phyloP scores from a whole-genome alignment of 1,140 invertebrate species.

The Platyscapa corneri region DNA sequence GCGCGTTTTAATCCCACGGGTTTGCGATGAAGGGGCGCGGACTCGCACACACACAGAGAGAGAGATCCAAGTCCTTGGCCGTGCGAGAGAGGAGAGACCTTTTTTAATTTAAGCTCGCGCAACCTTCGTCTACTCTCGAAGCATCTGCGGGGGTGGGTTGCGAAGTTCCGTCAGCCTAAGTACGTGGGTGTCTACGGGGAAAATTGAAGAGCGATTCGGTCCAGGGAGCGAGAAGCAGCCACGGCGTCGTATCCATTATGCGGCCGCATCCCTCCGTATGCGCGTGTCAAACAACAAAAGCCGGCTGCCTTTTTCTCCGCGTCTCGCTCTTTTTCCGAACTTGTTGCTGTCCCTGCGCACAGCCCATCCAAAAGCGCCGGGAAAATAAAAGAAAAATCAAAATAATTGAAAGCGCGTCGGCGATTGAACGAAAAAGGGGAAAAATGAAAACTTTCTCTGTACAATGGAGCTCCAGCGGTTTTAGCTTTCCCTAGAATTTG shows the following conservation, averaged over 20 bases:
- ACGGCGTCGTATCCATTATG: conserved; percentile 19
- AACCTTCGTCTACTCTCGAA: not conserved
- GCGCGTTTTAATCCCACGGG: conserved; percentile 23
- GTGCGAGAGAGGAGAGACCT: not conserved
- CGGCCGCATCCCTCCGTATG: not conserved
- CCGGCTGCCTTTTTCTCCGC: not conserved
- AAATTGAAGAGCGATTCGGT: conserved; percentile 35
- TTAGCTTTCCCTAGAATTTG: not conserved
- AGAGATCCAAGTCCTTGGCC: no score
- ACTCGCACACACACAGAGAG: not conserved
- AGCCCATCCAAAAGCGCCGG: not conserved
- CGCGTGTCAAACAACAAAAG: not conserved
- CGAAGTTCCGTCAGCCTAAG: conserved; percentile 1
- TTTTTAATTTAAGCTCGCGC: conserved; percentile 40
- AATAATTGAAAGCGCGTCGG: conserved; percentile 33
- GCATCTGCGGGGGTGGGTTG: no score
- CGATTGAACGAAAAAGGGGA: not conserved
- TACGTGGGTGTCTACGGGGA: conserved; percentile 18
- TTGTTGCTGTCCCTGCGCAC: not conserved
- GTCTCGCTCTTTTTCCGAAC: conserved; percentile 7
- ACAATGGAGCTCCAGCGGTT: no score
- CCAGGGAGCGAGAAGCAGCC: not conserved
- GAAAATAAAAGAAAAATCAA: conserved; percentile 32
- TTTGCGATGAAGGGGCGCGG: not conserved
- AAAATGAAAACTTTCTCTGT: not conserved